phyloP scores from a whole-genome alignment of 2,888 invertebrate species.

The Mesoligia furuncula region DNA sequence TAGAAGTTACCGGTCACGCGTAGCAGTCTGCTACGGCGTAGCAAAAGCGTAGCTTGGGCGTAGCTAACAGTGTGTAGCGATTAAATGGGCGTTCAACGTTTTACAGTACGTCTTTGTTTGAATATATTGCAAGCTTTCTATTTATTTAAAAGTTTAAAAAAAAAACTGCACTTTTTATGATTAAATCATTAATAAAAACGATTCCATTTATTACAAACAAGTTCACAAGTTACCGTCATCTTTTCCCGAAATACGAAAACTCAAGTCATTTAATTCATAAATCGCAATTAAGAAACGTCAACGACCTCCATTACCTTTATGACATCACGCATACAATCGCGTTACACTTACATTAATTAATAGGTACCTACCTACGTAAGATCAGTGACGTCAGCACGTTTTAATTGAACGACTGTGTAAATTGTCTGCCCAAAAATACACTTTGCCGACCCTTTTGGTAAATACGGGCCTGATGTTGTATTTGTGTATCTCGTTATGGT shows the following conservation, averaged over 20 bases:
- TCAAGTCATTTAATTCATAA: constrained; percentile 56
- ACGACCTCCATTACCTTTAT: constrained; percentile 60
- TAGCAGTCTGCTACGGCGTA: constrained; percentile 39
- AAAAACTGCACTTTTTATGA: too few species aligned
- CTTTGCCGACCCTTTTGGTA: not conserved
- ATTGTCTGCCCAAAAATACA: not conserved
- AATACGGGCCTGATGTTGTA: too few species aligned
- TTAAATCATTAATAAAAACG: not conserved
- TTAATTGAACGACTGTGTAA: constrained; percentile 7
- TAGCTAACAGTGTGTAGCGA: constrained; percentile 7
- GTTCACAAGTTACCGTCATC: constrained; percentile 14
- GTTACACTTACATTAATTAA: constrained; percentile 63
- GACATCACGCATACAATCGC: constrained; percentile 53
- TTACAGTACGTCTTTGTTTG: not conserved
- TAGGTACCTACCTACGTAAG: constrained; percentile 39
- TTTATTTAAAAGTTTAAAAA: not conserved
- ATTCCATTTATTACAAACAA: not conserved
- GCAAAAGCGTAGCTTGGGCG: constrained; percentile 9
- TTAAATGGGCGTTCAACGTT: not conserved
- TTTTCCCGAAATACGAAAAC: constrained; percentile 20
- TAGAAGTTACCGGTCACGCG: not conserved
- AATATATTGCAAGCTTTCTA: not conserved
- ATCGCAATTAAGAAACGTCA: constrained; percentile 61
- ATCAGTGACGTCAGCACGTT: constrained; percentile 43
- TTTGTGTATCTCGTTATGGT: too few species aligned